Base-by-base conservation (phyloP, 1,140 invertebrate species). In the Sitobion miscanthi region DNA sequence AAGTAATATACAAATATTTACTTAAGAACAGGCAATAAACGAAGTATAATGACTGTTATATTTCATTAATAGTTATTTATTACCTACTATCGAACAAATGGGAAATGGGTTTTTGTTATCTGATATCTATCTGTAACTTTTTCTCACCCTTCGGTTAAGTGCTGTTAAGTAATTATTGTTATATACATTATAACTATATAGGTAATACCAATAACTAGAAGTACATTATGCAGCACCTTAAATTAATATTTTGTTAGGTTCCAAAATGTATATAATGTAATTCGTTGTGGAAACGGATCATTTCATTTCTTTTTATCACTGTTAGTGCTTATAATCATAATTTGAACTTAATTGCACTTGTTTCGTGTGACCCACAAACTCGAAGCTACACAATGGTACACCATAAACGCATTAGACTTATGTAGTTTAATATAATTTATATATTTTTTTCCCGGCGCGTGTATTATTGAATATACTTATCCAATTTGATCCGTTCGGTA, bases 11-110 rank as follows among this genome's bases (percentile, higher is more conserved):
- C 21, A 47, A 49, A 49, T 87, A 87, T 87, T 47, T 87, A n/a
- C 23, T 17, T 47, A 6, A 30, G 14, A 87, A 87, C 30, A 47
- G 17, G 45, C 17, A 87, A 87, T 47, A 87, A 30, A 47, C 30
- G 21, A 45, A 86, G 30, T 45, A 42, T 45, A 86, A 42, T 9
- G 9, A 86, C 23, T 25, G 45, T 83, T 83, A 42, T 83, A 77
- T 77, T 77, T 77, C 62, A 77, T 77, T 77, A n/a, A 17, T 77
- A 69, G 30, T 69, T 69, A 69, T 77, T 77, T 77, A n/a, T 77
- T 77, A 38, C 38, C 38, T 38, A 17, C 4, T 77, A 77, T 77
- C n/a, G 30, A 35, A 77, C 62, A 77, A 77, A 77, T 77, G 0
- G 4, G 30, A 77, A 77, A 77, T 77, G 0, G n/a, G 30, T n/a